These are phyloP conservation scores for Odocoileus virginianus DNA, from an alignment of 2,113 vertebrate species.

Conservation along the genomic window DNA sequence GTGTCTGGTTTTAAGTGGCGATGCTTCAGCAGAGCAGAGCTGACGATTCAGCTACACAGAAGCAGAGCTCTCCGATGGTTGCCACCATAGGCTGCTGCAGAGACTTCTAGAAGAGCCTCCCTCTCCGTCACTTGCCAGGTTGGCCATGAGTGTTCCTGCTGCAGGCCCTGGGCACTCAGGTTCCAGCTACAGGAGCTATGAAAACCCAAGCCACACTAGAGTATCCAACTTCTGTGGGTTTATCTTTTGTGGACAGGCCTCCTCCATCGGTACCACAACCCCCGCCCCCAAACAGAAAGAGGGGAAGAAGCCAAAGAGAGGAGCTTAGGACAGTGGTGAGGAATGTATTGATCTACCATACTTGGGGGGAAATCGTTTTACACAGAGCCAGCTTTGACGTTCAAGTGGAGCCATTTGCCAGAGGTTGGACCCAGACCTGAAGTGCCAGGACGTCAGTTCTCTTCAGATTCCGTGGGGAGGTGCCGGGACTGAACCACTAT, in stretches of 20 bases:
- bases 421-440: background rate
- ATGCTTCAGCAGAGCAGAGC: background rate
- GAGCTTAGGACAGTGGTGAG: background rate
- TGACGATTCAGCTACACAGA: background rate
- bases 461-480: background rate
- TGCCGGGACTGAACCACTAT: background rate
- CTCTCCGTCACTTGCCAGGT: background rate
- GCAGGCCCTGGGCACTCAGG: background rate
- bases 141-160: background rate
- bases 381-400: background rate
- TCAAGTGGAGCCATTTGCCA: background rate
- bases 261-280: background rate
- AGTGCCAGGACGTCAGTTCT: background rate
- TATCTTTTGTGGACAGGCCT: background rate
- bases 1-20: background rate
- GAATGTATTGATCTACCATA: background rate
- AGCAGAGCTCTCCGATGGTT: background rate
- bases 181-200: background rate
- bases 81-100: background rate
- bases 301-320: background rate
- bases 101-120: background rate
- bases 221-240: background rate
- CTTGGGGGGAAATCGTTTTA: background rate
- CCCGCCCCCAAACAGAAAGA: background rate
- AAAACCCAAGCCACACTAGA: background rate